Evolutionary conservation across 2,797 vertebrate genomes (phyloP), one percentile per base, ranked within the genome.

Genomic region (Squalus acanthias): DNA sequence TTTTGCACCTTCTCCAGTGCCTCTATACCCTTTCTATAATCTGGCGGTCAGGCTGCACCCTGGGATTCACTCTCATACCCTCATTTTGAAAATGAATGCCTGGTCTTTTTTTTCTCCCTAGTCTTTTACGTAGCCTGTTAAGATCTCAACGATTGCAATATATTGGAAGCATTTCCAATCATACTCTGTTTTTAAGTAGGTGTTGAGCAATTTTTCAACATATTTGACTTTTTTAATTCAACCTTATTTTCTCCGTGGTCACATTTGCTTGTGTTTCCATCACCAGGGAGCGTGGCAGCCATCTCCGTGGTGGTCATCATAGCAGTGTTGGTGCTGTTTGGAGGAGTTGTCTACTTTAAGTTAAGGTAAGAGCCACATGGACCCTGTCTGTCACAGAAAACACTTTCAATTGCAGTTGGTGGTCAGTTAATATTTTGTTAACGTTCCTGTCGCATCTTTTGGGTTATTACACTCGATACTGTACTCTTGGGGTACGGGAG

Each of bases 261-360:
- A 91, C 12, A 0, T 1, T 24, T 50, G 39, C 5, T 53, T 50
- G 50, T 95, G 46, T 95, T 7, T 65, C 96, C 74, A 53, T 67
- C 24, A 26, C 0, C 97, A 98, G 98, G 98, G 57, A 98, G 98
- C 96, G 97, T 98, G 0, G 98, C 98, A 72, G 98, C 98, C 96
- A 98, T 98, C 22, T 98, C 98, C 0, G 96, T 98, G 96, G 97
- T 97, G 0, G 98, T 98, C 96, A 98, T 98, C 0, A 96, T 97
- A 0, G 97, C 98, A 96, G 97, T 98, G 33, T 50, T 98, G 96
- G 3, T 98, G 97, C 98, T 98, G 95, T 98, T 98, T 0, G 98
- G 98, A 72, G 96, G 96, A 0, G 98, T 98, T 0, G 98, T 98
- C 0, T 98, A 98, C 96, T 97, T 98, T 96, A 98, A 98, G 97